Evolutionary conservation across 1,140 invertebrate genomes (phyloP).

Genomic region (Cyclina sinensis): DNA sequence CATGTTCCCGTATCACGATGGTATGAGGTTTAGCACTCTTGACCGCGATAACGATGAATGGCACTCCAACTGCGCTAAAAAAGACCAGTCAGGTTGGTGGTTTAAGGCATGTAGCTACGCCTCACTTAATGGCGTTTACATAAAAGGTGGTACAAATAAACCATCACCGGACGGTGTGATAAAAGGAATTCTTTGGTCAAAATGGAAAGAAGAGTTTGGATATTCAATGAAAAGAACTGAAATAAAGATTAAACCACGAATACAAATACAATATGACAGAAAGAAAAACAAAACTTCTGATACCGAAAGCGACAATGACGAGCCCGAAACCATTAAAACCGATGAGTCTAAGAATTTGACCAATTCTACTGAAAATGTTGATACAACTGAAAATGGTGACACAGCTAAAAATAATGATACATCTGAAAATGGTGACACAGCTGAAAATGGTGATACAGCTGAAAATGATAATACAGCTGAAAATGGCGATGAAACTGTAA

Average conservation of each 20-base stretch:
- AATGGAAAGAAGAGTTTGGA: constrained; percentile 87
- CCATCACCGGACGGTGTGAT: constrained; percentile 78
- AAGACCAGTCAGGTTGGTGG: not conserved
- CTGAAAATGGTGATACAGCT: too few relatives aligned
- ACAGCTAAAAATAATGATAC: too few relatives aligned
- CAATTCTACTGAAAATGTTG: too few relatives aligned
- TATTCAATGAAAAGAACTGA: constrained; percentile 87
- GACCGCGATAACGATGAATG: not conserved
- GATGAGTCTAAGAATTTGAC: too few relatives aligned
- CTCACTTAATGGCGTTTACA: not conserved
- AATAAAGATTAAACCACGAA: constrained; percentile 86
- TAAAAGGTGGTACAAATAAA: constrained; percentile 38
- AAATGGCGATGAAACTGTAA: too few relatives aligned
- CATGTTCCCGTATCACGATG: not conserved
- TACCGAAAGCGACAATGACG: not conserved
- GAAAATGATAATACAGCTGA: too few relatives aligned
- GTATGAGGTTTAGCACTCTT: not conserved
- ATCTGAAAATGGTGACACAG: too few relatives aligned
- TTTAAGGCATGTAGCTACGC: not conserved
- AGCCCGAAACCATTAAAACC: too few relatives aligned
- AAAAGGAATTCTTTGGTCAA: constrained; percentile 89
- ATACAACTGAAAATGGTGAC: too few relatives aligned
- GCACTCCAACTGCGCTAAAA: not conserved
- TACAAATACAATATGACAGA: constrained; percentile 67
- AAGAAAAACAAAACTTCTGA: not conserved